Evolutionary conservation across 30 jellyfish, hydroid and myxozoan genomes (phyloP).

Genomic region (Pelagia noctiluca): DNA sequence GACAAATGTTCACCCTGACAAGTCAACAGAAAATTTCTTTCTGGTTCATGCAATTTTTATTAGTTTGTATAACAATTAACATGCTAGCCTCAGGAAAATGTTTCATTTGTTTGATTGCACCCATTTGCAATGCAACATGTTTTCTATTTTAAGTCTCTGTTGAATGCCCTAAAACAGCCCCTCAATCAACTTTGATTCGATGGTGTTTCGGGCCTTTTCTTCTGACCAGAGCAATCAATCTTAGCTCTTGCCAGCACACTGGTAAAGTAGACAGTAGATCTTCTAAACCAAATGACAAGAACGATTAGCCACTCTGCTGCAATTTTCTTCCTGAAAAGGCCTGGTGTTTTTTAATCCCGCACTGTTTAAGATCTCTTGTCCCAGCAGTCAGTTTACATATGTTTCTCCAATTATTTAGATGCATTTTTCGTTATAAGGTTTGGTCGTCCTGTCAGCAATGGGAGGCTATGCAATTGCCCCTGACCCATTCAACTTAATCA

Average conservation of each 20-base stretch:
- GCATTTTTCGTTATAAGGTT: slow-evolving; percentile 58
- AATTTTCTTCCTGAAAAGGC: background rate
- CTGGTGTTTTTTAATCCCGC: no score
- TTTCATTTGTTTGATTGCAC: no score
- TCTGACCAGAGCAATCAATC: no score
- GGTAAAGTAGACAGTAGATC: background rate
- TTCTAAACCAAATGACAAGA: background rate
- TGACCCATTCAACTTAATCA: slow-evolving; percentile 59
- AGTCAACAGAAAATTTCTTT: background rate
- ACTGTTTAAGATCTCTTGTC: no score
- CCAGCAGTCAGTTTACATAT: no score
- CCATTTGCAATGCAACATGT: background rate
- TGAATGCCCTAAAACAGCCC: background rate
- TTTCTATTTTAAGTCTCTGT: background rate
- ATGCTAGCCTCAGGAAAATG: background rate
- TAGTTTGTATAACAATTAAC: background rate
- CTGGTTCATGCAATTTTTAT: background rate
- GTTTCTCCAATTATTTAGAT: background rate
- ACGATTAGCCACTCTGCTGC: background rate
- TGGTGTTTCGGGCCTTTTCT: no score
- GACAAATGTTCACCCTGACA: background rate
- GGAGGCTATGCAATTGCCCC: slow-evolving; percentile 99
- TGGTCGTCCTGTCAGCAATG: slow-evolving; percentile 97
- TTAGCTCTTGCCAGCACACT: background rate
- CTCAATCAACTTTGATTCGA: background rate